Evolutionary conservation across 2,113 vertebrate genomes (phyloP), one percentile per base, ranked within the genome.

Genomic region (Canis aureus): DNA sequence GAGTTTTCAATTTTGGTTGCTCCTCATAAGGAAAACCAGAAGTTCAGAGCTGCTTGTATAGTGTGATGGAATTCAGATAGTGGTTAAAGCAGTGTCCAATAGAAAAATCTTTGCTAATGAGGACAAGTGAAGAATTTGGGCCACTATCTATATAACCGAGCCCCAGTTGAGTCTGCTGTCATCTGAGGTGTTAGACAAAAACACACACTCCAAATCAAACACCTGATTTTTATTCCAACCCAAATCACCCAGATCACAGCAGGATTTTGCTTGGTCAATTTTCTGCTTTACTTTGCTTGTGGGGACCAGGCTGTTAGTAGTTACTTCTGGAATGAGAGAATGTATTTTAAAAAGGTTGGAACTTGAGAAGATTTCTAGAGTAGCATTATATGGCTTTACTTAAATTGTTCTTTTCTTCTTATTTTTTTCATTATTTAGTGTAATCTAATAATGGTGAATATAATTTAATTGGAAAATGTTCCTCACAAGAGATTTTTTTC

Each of bases 281-380:
- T 98, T 96, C 96, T 84, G 91, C 82, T 94, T 95, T 86, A 16
- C 82, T 93, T 95, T 97, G 83, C 89, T 89, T 86, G 83, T 95
- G 92, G 76, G 94, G 89, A 60, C n/a, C 32, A 84, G 55, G 62
- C 71, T 89, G 85, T 71, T 88, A 92, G 88, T 57, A 22, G 74
- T 80, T 74, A 55, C 55, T 82, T 81, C 49, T 88, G 93, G 81
- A 96, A 97, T 38, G 43, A 49, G 17, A 89, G 49, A 66, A 81
- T 27, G 10, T 57, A 85, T 62, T 55, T 27, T 35, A 74, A 67
- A 76, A 66, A 87, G 22, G 16, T 86, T 79, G n/a, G 53, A 97
- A 64, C 35, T 66, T 89, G 62, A 55, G 83, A 49, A 85, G 66
- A 32, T 73, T 73, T 94, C 59, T 87, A 81, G 76, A 87, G 73